Percentiles rank a stretch among this genome's conserved stretches.
These are phyloP conservation scores for Coenobita brevimanus DNA, from an alignment of 1,140 invertebrate species.

Conservation along the genomic window DNA sequence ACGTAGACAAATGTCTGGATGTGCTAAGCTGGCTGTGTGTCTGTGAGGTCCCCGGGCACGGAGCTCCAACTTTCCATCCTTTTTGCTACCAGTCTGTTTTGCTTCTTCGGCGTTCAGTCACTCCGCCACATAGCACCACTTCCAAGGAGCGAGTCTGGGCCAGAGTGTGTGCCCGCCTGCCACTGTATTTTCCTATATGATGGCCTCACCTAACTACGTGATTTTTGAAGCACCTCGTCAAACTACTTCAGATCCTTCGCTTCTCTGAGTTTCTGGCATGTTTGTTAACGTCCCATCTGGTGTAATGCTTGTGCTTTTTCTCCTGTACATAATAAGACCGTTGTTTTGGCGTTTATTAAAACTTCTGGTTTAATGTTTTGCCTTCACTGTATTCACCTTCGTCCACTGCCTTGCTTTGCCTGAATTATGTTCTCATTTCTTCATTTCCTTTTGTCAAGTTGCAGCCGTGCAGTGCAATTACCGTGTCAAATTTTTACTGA, in stretches of 20 bases:
- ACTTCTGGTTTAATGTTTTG: too few species aligned
- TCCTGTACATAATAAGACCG: too few species aligned
- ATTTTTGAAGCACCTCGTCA: slow-evolving; percentile 41
- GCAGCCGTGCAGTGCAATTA: too few species aligned
- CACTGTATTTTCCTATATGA: slow-evolving; percentile 7
- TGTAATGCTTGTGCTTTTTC: too few species aligned
- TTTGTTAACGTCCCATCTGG: not conserved
- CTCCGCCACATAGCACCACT: not conserved
- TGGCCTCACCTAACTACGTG: slow-evolving; percentile 26
- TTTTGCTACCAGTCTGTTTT: slow-evolving; percentile 22
- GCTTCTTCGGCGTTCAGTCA: slow-evolving; percentile 11
- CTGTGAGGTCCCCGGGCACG: too few species aligned
- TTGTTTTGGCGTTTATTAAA: too few species aligned
- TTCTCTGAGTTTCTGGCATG: slow-evolving; percentile 44
- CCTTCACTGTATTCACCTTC: too few species aligned
- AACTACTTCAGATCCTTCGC: not conserved
- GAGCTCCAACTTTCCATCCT: not conserved
- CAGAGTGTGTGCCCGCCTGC: not conserved
- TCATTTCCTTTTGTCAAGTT: too few species aligned
- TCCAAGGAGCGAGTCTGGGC: slow-evolving; percentile 9
- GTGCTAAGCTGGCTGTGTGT: too few species aligned
- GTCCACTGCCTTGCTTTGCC: too few species aligned
- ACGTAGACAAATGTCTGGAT: not conserved
- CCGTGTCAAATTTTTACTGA: too few species aligned
- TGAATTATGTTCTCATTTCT: too few species aligned